A percentile compares a stretch with the other conserved stretches of the same genome.
phyloP scores from a whole-genome alignment of 2,113 vertebrate species.

The Halcyon senegalensis region DNA sequence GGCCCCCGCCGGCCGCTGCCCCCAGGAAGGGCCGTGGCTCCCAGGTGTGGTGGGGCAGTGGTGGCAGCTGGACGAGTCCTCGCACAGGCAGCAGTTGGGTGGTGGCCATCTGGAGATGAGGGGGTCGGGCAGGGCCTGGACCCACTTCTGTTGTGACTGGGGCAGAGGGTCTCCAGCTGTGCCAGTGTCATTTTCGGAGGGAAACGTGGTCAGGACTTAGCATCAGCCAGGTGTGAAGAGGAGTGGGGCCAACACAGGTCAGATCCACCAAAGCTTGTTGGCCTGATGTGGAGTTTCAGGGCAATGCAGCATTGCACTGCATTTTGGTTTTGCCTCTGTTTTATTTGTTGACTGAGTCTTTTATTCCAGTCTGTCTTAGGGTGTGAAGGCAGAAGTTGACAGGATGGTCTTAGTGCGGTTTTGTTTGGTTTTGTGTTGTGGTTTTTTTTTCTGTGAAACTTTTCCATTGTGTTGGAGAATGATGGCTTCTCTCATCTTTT shows the following conservation, averaged over 20 bases:
- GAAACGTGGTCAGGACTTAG: rapidly evolving
- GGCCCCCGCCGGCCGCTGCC: background rate
- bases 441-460: background rate
- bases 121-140: background rate
- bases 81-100: too few relatives aligned
- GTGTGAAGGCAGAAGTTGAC: background rate
- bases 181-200: background rate
- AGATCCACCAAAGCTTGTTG: background rate
- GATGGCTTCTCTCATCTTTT: background rate
- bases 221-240: background rate
- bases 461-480: background rate
- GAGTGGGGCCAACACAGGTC: rapidly evolving
- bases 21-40: background rate
- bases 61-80: background rate
- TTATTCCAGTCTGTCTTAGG: background rate
- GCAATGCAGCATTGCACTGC: rapidly evolving
- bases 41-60: background rate
- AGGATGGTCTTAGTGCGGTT: background rate
- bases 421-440: background rate
- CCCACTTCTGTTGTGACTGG: rapidly evolving
- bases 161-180: too few relatives aligned
- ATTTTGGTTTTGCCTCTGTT: background rate
- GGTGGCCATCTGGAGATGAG: background rate
- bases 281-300: background rate
- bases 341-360: rapidly evolving